A percentile compares a stretch with the other conserved stretches of the same genome.
These are phyloP conservation scores for Malacoctenus gilli DNA, from an alignment of 2,797 vertebrate species.

Conservation along the genomic window DNA sequence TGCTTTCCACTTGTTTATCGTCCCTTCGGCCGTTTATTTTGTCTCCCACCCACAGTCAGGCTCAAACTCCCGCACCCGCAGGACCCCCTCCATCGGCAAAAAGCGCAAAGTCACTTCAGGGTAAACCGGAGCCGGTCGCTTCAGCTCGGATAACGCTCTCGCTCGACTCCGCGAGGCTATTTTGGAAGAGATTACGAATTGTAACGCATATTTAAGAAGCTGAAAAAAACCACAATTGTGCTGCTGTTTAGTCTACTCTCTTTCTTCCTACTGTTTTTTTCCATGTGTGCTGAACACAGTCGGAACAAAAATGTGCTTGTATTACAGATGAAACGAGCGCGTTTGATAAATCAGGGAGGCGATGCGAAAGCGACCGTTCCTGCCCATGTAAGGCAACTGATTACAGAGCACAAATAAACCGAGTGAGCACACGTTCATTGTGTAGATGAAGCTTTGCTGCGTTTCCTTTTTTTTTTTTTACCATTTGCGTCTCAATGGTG, in stretches of 20 bases:
- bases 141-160: no score
- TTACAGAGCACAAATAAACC: slow-evolving; percentile 6
- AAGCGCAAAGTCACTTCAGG: slow-evolving; percentile 44
- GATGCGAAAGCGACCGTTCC: slow-evolving; percentile 39
- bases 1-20: slow-evolving; percentile 43
- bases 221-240: slow-evolving; percentile 22
- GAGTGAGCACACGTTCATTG: no score
- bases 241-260: slow-evolving; percentile 34
- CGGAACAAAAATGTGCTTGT: slow-evolving; percentile 24
- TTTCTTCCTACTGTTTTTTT: slow-evolving; percentile 11
- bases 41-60: slow-evolving; percentile 49
- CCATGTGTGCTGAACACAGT: slow-evolving; percentile 9
- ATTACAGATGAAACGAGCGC: slow-evolving; percentile 38
- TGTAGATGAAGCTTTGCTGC: no score
- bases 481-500: no score
- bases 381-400: slow-evolving; percentile 22
- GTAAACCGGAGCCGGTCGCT: slow-evolving; percentile 26
- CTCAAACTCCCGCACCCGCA: slow-evolving; percentile 14
- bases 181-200: no score
- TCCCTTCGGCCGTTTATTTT: slow-evolving; percentile 53
- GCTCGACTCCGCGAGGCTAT: no score
- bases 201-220: no score
- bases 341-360: slow-evolving; percentile 46
- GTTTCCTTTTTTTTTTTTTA: no score
- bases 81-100: no score